Percentiles rank a stretch among this genome's conserved stretches.
These are phyloP conservation scores for Helicorthomorpha holstii DNA, from an alignment of 1,140 invertebrate genomes.

Conservation along the genomic window DNA sequence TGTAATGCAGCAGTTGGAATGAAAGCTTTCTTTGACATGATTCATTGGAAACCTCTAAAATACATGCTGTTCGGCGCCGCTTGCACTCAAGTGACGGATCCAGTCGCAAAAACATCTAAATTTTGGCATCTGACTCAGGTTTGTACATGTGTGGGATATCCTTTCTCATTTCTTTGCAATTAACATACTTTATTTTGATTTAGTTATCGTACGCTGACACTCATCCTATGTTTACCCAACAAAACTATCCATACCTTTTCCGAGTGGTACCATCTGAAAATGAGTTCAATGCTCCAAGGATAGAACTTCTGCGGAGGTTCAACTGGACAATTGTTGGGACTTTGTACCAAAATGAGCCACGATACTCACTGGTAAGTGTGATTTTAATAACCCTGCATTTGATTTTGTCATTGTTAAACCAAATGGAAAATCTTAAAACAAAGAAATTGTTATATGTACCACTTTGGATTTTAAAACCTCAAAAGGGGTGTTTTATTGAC, in stretches of 20 bases:
- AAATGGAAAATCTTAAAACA: too few species aligned
- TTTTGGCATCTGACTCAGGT: conserved; percentile 93
- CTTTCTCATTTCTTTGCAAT: too few species aligned
- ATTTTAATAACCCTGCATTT: too few species aligned
- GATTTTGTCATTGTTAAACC: too few species aligned
- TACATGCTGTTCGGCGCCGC: conserved; percentile 91
- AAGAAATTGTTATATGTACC: too few species aligned
- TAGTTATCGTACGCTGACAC: conserved; percentile 96
- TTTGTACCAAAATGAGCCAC: conserved; percentile 88
- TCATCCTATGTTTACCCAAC: conserved; percentile 90
- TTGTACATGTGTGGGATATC: too few species aligned
- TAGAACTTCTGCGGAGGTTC: conserved; percentile 71
- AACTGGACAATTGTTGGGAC: conserved; percentile 97
- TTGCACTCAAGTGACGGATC: conserved; percentile 91
- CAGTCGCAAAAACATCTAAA: conserved; percentile 91
- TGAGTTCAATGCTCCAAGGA: conserved; percentile 82
- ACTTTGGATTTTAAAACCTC: too few species aligned
- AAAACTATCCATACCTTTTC: conserved; percentile 91
- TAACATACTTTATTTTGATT: conserved; percentile 21
- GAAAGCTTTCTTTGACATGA: conserved; percentile 96
- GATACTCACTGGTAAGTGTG: conserved; percentile 77
- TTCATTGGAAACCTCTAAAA: conserved; percentile 77
- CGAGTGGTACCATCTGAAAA: conserved; percentile 88
- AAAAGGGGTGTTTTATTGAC: too few species aligned
- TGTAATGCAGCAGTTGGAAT: conserved; percentile 94